These are phyloP conservation scores for Puffinus mauretanicus DNA, from an alignment of 2,113 vertebrate species.

Conservation along the genomic window DNA sequence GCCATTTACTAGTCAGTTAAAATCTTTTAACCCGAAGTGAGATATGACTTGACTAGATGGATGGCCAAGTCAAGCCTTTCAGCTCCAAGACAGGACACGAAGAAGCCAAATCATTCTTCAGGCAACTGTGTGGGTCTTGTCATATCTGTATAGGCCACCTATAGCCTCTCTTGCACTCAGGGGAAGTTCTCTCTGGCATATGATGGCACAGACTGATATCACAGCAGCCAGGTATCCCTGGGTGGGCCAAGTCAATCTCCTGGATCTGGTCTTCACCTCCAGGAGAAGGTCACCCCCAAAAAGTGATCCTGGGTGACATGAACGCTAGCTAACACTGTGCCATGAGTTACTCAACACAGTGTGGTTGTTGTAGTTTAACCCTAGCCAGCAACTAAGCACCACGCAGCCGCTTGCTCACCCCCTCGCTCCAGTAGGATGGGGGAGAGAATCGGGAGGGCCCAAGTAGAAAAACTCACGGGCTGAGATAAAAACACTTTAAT, in stretches of 20 bases:
- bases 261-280: neutral
- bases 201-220: neutral
- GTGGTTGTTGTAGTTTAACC: too few relatives aligned
- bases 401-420: too few relatives aligned
- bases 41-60: neutral
- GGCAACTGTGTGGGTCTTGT: neutral
- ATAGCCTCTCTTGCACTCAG: neutral
- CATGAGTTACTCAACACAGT: neutral
- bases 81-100: neutral
- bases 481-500: too few relatives aligned
- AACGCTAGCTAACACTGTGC: neutral
- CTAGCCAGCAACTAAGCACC: too few relatives aligned
- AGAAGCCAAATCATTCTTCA: neutral
- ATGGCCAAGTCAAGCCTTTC: neutral
- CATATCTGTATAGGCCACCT: neutral
- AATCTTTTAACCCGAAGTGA: neutral
- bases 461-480: too few relatives aligned
- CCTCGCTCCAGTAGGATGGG: too few relatives aligned
- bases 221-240: neutral
- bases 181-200: neutral
- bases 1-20: neutral
- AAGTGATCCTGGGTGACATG: neutral
- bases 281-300: neutral
- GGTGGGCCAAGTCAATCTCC: neutral
- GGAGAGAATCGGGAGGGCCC: too few relatives aligned